phyloP scores from a whole-genome alignment of 2,888 invertebrate species.

The Vesta saturnalis region DNA sequence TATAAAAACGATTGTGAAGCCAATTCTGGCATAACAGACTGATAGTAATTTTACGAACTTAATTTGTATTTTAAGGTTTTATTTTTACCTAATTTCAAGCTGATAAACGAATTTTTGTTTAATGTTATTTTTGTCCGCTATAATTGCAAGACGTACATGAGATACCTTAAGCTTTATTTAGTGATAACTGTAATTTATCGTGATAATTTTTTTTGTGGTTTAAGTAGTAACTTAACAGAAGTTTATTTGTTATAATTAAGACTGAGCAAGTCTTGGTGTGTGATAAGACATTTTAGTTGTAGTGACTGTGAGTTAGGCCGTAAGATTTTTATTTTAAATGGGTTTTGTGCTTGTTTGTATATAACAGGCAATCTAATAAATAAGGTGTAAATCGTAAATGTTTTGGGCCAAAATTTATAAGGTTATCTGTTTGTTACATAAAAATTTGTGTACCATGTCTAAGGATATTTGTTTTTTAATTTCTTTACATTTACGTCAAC shows the following conservation, averaged over 20 bases:
- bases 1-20: no score
- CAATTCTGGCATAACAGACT: neutral
- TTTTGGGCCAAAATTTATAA: no score
- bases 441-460: no score
- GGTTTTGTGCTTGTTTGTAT: no score
- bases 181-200: neutral
- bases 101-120: neutral
- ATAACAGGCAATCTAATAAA: no score
- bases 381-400: no score
- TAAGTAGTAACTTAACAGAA: neutral
- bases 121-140: no score
- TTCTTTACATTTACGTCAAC: neutral
- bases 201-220: neutral
- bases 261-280: slow-evolving; percentile 25
- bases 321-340: slow-evolving; percentile 9
- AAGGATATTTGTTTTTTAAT: no score
- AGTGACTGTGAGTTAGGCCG: slow-evolving; percentile 20
- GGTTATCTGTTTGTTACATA: no score
- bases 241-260: slow-evolving; percentile 20
- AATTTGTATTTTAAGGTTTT: neutral
- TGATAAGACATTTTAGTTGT: slow-evolving; percentile 20
- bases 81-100: neutral
- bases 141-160: no score
- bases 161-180: neutral
- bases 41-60: neutral